Conservation (phyloP, 2,113 vertebrate genomes). For the Oenanthe oenanthe region DNA sequence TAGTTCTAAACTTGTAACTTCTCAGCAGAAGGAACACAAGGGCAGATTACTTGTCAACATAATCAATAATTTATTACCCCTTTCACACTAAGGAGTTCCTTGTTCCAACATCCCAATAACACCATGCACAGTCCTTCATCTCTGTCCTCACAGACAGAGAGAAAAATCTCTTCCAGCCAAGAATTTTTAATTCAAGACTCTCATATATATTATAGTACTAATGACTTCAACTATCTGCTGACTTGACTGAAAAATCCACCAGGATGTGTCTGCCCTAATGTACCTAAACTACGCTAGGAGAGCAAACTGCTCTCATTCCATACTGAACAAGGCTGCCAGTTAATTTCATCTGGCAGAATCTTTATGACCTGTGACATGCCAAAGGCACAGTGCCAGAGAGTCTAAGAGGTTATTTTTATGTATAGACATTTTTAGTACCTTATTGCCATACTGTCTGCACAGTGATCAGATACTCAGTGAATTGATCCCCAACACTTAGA, state of each 20-base stretch:
- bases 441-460: slow-evolving; percentile 38
- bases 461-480: slow-evolving; percentile 15
- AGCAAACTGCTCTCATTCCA: slow-evolving; percentile 7
- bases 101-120: slow-evolving; percentile 44
- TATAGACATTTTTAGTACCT: slow-evolving; percentile 69
- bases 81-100: slow-evolving; percentile 27
- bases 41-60: slow-evolving; percentile 22
- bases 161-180: slow-evolving; percentile 35
- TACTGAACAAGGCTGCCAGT: slow-evolving; percentile 15
- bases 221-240: slow-evolving; percentile 58
- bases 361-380: slow-evolving; percentile 42
- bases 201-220: slow-evolving; percentile 29
- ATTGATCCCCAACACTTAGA: slow-evolving; percentile 45
- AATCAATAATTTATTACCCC: background rate
- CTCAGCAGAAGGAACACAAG: background rate
- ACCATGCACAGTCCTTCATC: slow-evolving; percentile 4
- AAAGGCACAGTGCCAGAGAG: slow-evolving; percentile 50
- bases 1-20: background rate
- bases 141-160: slow-evolving; percentile 2
- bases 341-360: slow-evolving; percentile 55
- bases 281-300: background rate
- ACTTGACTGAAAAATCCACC: slow-evolving; percentile 59
- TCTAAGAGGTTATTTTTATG: slow-evolving; percentile 69
- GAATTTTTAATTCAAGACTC: slow-evolving; percentile 38
- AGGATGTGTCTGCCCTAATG: slow-evolving; percentile 36